Evolutionary conservation across 2,113 vertebrate genomes (phyloP).

Genomic region (Gobiocypris rarus): DNA sequence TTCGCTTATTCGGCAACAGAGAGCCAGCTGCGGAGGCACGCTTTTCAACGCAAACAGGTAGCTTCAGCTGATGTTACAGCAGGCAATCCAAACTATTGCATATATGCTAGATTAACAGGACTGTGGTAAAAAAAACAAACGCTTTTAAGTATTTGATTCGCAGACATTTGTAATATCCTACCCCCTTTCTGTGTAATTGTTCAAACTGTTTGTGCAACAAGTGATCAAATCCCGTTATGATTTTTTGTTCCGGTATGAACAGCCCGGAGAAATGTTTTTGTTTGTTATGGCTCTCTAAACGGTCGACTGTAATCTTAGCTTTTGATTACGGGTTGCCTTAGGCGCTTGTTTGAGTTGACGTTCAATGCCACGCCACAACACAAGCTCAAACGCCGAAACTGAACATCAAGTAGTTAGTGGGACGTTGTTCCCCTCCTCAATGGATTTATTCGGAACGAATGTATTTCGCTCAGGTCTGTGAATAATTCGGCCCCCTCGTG

Average conservation of each 20-base stretch:
- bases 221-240: conserved; percentile 52
- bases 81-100: background rate
- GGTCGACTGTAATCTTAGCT: conserved; percentile 34
- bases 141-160: conserved; percentile 15
- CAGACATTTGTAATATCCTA: background rate
- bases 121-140: background rate
- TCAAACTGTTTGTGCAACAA: conserved; percentile 46
- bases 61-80: conserved; percentile 23
- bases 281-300: conserved; percentile 21
- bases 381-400: conserved; percentile 41
- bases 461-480: conserved; percentile 44
- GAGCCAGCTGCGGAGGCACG: conserved; percentile 56
- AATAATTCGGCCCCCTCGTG: conserved; percentile 28
- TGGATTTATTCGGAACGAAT: conserved; percentile 40
- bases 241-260: conserved; percentile 45
- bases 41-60: conserved; percentile 58
- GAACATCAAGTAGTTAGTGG: conserved; percentile 43
- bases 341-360: conserved; percentile 45
- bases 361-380: conserved; percentile 43
- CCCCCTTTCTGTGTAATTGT: conserved; percentile 7
- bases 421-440: conserved; percentile 41
- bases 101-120: background rate
- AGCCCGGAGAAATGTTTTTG: conserved; percentile 44
- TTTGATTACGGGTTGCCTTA: conserved; percentile 34
- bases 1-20: conserved; percentile 48